Evolutionary conservation across 1,140 invertebrate genomes (phyloP).

Genomic region (Drosophila chauvacae): DNA sequence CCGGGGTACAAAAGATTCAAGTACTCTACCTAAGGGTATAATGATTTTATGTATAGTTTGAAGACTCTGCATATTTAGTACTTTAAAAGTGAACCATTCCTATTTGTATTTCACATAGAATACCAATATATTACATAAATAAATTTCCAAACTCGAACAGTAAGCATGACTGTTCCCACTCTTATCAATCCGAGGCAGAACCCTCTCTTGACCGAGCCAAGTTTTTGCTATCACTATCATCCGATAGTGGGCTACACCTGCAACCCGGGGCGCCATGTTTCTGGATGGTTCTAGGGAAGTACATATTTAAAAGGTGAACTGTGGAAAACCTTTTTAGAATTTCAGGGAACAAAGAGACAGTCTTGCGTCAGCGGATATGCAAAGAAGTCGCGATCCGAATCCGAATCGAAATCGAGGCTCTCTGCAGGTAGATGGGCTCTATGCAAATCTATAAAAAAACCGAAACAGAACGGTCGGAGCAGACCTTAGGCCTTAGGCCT

Average conservation of each 20-base stretch:
- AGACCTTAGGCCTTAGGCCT: constrained; percentile 13
- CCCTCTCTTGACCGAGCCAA: constrained; percentile 20
- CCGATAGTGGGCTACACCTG: constrained; percentile 26
- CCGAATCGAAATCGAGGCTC: constrained; percentile 13
- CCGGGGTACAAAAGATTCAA: neutral
- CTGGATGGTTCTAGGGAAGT: constrained; percentile 3
- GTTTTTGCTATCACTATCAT: constrained; percentile 14
- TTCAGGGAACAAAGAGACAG: constrained; percentile 9
- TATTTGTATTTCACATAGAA: neutral
- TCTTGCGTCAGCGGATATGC: constrained; percentile 74
- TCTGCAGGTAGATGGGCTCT: constrained; percentile 64
- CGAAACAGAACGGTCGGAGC: constrained; percentile 28
- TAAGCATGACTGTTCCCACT: constrained; percentile 35
- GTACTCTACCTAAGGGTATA: neutral
- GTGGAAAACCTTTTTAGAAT: neutral
- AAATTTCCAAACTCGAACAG: neutral
- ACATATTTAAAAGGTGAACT: neutral
- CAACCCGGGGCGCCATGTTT: neutral
- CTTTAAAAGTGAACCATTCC: too few species aligned
- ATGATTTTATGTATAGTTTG: neutral
- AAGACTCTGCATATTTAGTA: neutral
- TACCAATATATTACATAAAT: neutral
- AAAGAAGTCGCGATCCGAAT: constrained; percentile 44
- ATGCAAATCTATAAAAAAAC: constrained; percentile 56
- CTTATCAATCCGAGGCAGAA: constrained; percentile 8